Conservation (phyloP, 2,888 invertebrate genomes). For the Campoplex capitator region DNA sequence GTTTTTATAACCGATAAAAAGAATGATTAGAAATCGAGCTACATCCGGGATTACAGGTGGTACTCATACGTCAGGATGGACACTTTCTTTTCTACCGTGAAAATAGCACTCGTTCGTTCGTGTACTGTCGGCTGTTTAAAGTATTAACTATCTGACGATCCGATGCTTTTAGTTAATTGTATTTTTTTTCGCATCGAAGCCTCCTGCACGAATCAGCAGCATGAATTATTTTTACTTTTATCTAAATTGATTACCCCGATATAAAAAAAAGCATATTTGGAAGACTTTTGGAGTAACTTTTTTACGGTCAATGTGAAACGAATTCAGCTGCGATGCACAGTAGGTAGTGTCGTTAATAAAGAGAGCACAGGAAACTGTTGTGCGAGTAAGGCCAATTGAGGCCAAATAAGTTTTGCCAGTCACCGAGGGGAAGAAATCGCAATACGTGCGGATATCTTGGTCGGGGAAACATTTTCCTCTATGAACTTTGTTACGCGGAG, state of each 20-base stretch:
- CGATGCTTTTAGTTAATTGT: neutral
- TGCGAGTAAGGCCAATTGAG: neutral
- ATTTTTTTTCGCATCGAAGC: neutral
- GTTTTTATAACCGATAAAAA: constrained; percentile 49
- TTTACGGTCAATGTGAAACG: neutral
- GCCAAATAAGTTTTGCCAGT: neutral
- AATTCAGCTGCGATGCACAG: neutral
- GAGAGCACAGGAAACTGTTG: neutral
- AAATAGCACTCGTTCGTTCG: constrained; percentile 6
- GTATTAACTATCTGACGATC: no score
- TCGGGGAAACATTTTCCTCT: no score
- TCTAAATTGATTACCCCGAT: neutral
- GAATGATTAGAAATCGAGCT: constrained; percentile 50
- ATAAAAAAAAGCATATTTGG: neutral
- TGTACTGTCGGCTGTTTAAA: neutral
- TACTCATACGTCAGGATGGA: neutral
- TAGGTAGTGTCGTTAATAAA: neutral
- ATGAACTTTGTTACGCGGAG: no score
- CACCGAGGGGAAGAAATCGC: neutral
- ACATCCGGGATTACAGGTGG: constrained; percentile 5
- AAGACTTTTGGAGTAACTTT: neutral
- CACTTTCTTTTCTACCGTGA: neutral
- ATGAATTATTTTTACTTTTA: neutral
- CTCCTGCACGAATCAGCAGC: neutral
- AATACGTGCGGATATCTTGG: neutral